A percentile compares a stretch with the other conserved stretches of the same genome.
Conservation (phyloP, 37 sponge, comb jelly and placozoan genomes). For the Ephydatia muelleri region DNA sequence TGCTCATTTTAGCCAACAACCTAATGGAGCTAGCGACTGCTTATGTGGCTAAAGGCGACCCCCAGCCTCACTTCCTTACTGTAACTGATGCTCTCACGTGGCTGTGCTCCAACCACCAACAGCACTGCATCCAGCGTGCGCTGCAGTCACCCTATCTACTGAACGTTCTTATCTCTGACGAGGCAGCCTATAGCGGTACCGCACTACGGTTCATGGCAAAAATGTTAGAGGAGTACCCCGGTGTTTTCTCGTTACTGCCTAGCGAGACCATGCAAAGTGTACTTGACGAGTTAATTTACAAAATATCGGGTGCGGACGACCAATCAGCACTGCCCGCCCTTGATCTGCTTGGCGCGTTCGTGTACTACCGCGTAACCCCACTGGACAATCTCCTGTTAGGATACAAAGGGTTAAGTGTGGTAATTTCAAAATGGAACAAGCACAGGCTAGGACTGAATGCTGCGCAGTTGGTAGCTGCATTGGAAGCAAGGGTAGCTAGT, state of each 20-base stretch:
- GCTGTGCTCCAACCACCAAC: constrained; percentile 43
- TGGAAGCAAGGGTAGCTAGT: neutral
- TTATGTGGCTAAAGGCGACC: neutral
- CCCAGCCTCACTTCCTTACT: constrained; percentile 20
- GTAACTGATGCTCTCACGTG: constrained; percentile 26
- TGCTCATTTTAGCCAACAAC: constrained; percentile 62
- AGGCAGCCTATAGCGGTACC: neutral
- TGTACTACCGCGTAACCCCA: neutral
- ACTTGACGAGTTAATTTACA: constrained; percentile 61
- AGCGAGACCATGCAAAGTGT: constrained; percentile 16
- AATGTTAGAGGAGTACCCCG: neutral
- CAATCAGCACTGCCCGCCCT: constrained; percentile 12
- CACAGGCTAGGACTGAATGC: neutral
- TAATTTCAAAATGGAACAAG: constrained; percentile 19
- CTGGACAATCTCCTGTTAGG: constrained; percentile 5
- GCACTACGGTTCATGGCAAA: constrained; percentile 18
- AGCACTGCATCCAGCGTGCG: constrained; percentile 8
- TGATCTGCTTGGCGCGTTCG: constrained; percentile 28
- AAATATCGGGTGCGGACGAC: constrained; percentile 23
- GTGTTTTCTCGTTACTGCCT: constrained; percentile 1
- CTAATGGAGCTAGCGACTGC: constrained; percentile 20
- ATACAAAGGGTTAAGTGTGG: constrained; percentile 28
- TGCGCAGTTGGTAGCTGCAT: neutral
- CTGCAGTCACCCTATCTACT: constrained; percentile 75
- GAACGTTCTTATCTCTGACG: constrained; percentile 53